Evolutionary conservation across 2,888 invertebrate genomes (phyloP), one percentile per base, ranked within the genome.

Genomic region (Tetropium fuscum): DNA sequence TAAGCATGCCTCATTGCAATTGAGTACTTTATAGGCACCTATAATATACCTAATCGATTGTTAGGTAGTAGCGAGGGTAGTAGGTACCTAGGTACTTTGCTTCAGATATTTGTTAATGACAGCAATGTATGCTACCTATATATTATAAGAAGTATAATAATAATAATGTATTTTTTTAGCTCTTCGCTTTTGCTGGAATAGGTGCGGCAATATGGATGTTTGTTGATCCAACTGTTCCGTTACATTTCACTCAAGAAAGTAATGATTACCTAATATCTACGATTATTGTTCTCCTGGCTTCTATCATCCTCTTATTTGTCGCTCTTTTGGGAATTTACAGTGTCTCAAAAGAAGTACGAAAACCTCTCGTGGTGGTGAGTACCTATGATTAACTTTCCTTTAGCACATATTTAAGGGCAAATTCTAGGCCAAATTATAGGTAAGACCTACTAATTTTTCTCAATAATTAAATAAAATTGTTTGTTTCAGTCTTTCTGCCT

Each of bases 301-400:
- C 94, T 3, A 81, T 87, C 30, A 81, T 93, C 47, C 88, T 94
- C 80, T 85, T 92, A 59, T 78, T 93, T 34, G 88, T 93, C 18
- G 90, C 92, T 10, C 90, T 93, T 80, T 85, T 94, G 40, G 95
- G 94, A 49, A 94, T 94, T 75, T 92, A 90, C 76, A 94, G 94
- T 27, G 91, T 93, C 5, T 86, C 89, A 61, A 87, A 88, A 70
- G 91, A 91, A 80, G 92, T 90, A 20, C 90, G 89, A 74, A 92
- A 91, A 78, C 87, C 92, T 83, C 86, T 95, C 36, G 86, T 89
- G 61, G 84, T 88, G 77, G 92, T 93, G 82, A 87, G 88, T 83
- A 16, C n/a, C n/a, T n/a, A n/a, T n/a, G n/a, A n/a, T n/a, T n/a
- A n/a, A n/a, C n/a, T n/a, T n/a, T n/a, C n/a, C n/a, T n/a, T n/a